These are phyloP conservation scores for Fringilla coelebs DNA, from an alignment of 2,797 vertebrate genomes.

Conservation along the genomic window DNA sequence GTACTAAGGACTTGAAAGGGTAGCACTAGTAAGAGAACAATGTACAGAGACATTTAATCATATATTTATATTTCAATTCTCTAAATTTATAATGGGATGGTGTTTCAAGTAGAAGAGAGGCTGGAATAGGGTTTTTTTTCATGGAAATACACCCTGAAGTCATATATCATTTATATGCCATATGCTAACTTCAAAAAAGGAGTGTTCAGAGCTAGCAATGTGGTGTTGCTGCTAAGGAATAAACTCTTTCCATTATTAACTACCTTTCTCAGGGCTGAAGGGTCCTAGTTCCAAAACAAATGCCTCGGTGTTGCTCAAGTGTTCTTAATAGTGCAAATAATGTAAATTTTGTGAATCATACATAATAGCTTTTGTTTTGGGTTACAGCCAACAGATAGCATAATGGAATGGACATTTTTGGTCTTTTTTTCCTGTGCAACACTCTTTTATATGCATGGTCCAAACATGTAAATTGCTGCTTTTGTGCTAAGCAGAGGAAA, in stretches of 20 bases:
- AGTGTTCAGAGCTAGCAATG: neutral
- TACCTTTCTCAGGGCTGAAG: neutral
- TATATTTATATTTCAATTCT: slow-evolving; percentile 4
- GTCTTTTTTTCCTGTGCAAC: neutral
- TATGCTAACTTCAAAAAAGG: neutral
- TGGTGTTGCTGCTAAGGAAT: neutral
- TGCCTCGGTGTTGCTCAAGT: neutral
- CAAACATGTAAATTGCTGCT: neutral
- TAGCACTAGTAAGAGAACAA: neutral
- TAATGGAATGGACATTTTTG: neutral
- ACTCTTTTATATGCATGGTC: neutral
- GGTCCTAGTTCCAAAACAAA: slow-evolving; percentile 15
- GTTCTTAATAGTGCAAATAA: slow-evolving; percentile 8
- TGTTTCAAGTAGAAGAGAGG: neutral
- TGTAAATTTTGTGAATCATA: neutral
- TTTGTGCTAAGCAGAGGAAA: neutral
- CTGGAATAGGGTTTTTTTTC: neutral
- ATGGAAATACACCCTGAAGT: neutral
- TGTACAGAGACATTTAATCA: neutral
- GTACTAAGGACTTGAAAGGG: neutral
- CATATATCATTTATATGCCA: slow-evolving; percentile 26
- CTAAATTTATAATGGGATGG: neutral
- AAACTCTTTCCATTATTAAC: neutral
- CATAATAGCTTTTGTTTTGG: neutral
- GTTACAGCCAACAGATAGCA: neutral